Evolutionary conservation across 2,113 vertebrate genomes (phyloP).

Genomic region (Coreoperca whiteheadi): DNA sequence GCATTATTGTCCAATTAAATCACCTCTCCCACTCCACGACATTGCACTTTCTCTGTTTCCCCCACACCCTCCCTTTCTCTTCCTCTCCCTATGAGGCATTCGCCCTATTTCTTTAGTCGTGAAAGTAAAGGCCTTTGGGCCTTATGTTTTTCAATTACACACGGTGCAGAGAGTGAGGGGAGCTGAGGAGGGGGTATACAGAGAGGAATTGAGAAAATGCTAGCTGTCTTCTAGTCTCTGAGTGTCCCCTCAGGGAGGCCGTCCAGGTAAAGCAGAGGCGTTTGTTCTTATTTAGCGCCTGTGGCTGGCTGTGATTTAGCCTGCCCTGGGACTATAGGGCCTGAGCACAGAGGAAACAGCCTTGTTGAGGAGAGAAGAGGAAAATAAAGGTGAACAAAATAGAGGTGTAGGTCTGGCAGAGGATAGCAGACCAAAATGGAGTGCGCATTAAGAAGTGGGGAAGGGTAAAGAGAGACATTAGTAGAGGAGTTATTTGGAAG

Average conservation of each 20-base stretch:
- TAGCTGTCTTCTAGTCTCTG: conserved; percentile 42
- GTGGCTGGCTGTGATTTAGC: conserved; percentile 57
- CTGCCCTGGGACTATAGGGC: conserved; percentile 35
- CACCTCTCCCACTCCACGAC: conserved; percentile 31
- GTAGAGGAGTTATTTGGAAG: background rate
- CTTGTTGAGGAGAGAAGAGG: conserved; percentile 10
- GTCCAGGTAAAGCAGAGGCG: conserved; percentile 60
- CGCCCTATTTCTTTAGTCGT: conserved; percentile 49
- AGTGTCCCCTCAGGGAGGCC: conserved; percentile 65
- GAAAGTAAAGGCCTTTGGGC: conserved; percentile 61
- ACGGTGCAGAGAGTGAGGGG: conserved; percentile 40
- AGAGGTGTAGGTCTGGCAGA: conserved; percentile 12
- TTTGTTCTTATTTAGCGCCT: conserved; percentile 73
- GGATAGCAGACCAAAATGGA: conserved; percentile 5
- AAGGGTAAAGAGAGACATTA: background rate
- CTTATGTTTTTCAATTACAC: conserved; percentile 79
- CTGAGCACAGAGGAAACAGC: conserved; percentile 38
- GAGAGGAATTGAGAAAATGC: conserved; percentile 43
- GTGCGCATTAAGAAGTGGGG: background rate
- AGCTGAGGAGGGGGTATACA: conserved; percentile 18
- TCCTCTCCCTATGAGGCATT: conserved; percentile 44
- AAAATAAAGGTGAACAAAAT: background rate
- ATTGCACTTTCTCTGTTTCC: conserved; percentile 14
- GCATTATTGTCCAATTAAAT: conserved; percentile 72
- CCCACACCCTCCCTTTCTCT: conserved; percentile 7